Base-by-base conservation (phyloP, 2,113 vertebrate genomes). In the Myrmecophaga tridactyla region DNA sequence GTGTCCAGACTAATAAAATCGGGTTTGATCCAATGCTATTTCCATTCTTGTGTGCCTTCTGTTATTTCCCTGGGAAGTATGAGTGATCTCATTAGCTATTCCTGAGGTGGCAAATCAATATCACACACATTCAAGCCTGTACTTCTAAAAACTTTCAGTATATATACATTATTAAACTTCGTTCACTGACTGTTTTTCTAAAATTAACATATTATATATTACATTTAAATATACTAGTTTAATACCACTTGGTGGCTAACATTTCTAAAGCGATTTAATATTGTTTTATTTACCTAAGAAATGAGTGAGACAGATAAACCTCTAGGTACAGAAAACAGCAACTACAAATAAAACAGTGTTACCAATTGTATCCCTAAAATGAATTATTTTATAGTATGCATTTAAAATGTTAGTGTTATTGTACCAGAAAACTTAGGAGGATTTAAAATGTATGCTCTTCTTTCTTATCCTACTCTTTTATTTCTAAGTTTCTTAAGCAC, bases 161-260 rank as follows among this genome's bases (percentile, higher is more conserved):
- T 88, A 97, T 94, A 90, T 90, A 77, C 23, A 94, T 92, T 78
- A 78, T 92, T 94, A 87, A 96, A 97, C 36, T 94, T 94, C 34
- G 70, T 94, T 88, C 48, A 78, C 72, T 83, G 94, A 92, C 86
- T 73, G 84, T 90, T 53, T 93, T 85, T 94, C 92, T 86, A 93
- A 93, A 80, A 93, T 95, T 95, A 97, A 95, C 18, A 25, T 86
- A 90, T 93, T 96, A 92, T 93, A 76, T 91, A 90, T 58, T n/a
- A 76, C 46, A 88, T 89, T 89, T 94, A 93, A 96, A 95, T 87
- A 84, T 75, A 63, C n/a, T 72, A 89, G 21, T 51, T 89, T 77
- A 94, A 87, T 92, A 89, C 21, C 6, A 76, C 34, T 73, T 88
- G 29, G 48, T 92, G 34, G 60, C 34, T 95, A 89, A 51, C 15